These are phyloP conservation scores for Echiichthys vipera DNA, from an alignment of 2,797 vertebrate genomes.

Conservation along the genomic window DNA sequence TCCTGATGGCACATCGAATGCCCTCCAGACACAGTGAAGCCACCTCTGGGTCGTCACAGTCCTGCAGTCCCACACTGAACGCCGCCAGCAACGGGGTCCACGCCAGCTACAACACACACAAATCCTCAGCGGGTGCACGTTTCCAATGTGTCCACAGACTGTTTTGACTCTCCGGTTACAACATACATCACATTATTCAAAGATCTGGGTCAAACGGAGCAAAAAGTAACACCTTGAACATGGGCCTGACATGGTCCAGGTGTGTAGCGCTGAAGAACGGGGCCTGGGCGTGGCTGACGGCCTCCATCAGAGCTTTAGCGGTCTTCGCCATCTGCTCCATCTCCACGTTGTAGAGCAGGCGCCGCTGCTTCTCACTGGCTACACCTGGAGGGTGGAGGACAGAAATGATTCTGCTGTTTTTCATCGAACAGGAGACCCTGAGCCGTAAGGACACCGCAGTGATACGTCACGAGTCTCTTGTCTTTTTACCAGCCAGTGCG, in stretches of 20 bases:
- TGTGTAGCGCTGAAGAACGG: conserved; percentile 97
- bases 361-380: conserved; percentile 94
- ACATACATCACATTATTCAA: neutral
- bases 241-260: conserved; percentile 95
- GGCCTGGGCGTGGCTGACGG: conserved; percentile 95
- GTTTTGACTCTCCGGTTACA: neutral
- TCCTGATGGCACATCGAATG: conserved; percentile 95
- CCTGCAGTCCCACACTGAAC: conserved; percentile 95
- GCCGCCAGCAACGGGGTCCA: conserved; percentile 96
- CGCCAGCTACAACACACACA: conserved; percentile 85
- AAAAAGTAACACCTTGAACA: conserved; percentile 91
- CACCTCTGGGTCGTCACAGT: conserved; percentile 96
- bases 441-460: neutral
- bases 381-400: conserved; percentile 79
- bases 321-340: conserved; percentile 99
- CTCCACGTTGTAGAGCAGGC: conserved; percentile 95
- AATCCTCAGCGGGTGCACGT: neutral
- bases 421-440: neutral
- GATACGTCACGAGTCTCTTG: neutral
- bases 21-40: conserved; percentile 95
- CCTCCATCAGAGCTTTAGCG: conserved; percentile 97
- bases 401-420: neutral
- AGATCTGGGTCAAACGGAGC: neutral
- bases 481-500: neutral
- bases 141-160: neutral